These are phyloP conservation scores for Podabrus alpinus DNA, from an alignment of 2,888 invertebrate species.

Conservation along the genomic window DNA sequence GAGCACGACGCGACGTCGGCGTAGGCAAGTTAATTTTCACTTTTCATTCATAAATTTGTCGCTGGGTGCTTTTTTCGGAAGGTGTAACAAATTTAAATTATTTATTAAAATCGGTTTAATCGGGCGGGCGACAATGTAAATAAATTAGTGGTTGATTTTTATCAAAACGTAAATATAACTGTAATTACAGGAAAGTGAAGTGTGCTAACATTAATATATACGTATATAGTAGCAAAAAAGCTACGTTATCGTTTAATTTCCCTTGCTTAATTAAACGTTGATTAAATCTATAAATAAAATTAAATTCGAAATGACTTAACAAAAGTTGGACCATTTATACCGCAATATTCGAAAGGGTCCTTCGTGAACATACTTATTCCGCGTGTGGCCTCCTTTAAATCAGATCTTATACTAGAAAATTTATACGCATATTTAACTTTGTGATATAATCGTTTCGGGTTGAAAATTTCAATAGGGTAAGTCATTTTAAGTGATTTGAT, in stretches of 20 bases:
- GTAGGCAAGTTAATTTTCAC: background rate
- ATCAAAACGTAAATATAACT: background rate
- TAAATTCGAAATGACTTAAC: background rate
- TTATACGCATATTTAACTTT: background rate
- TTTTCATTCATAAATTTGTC: background rate
- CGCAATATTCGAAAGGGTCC: background rate
- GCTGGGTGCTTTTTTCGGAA: background rate
- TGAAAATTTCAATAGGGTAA: background rate
- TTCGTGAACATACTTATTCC: background rate
- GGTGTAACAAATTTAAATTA: background rate
- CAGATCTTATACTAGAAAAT: background rate
- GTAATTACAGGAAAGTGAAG: background rate
- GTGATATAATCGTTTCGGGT: background rate
- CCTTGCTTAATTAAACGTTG: conserved; percentile 7
- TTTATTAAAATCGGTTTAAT: background rate
- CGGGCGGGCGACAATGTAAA: background rate
- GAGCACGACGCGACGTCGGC: background rate
- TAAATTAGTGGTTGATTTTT: conserved; percentile 2
- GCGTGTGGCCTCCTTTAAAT: background rate
- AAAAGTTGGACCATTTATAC: background rate
- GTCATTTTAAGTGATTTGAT: background rate
- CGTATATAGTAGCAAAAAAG: background rate
- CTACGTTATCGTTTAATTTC: conserved; percentile 1
- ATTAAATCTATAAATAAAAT: conserved; percentile 6
- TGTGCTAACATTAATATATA: background rate